Evolutionary conservation across 2,888 invertebrate genomes (phyloP), one percentile per base, ranked within the genome.

Genomic region (Zygogramma bicolorata): DNA sequence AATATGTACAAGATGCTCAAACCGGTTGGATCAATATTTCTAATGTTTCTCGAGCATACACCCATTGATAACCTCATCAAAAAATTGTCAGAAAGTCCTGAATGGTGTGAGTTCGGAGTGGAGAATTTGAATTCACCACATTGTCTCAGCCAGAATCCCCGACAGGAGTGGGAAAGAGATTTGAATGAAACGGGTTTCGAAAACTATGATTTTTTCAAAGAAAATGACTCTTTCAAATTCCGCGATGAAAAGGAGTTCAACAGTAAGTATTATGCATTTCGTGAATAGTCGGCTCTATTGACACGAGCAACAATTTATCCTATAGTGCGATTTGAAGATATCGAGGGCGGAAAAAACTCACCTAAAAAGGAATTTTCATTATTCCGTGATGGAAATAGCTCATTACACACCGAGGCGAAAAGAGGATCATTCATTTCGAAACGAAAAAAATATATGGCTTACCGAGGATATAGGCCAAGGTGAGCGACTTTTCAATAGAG

Each of bases 1-100:
- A 63, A 63, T 27, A 63, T 63, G 15, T 8, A 63, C 8, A 46
- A 46, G 3, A 42, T 42, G 42, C 27, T 63, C 7, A 63, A 63
- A 20, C 20, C 6, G 8, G 63, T 42, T 1, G 63, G 63, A 15
- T 18, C 31, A 46, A 10, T 46, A n/a, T 25, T 63, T n/a, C 13
- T 42, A 2, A 22, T 38, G 6, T 46, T 63, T 8, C 10, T 40
- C n/a, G 46, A 34, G 6, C 18, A 15, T 13, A 0, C 1, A 4
- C 63, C 63, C 0, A 2, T 18, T 7, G 63, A 63, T 15, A 0
- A 20, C 1, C 8, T 5, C 15, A 38, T 63, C 42, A 1, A 46
- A 6, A 18, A 42, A 15, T 20, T 63, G 13, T 10, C 25, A 4
- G 8, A 34, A 18, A 1, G 27, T 18, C 46, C 63, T n/a, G 25